Evolutionary conservation across 1,140 invertebrate species (phyloP).

Genomic region (Bombus ignitus): DNA sequence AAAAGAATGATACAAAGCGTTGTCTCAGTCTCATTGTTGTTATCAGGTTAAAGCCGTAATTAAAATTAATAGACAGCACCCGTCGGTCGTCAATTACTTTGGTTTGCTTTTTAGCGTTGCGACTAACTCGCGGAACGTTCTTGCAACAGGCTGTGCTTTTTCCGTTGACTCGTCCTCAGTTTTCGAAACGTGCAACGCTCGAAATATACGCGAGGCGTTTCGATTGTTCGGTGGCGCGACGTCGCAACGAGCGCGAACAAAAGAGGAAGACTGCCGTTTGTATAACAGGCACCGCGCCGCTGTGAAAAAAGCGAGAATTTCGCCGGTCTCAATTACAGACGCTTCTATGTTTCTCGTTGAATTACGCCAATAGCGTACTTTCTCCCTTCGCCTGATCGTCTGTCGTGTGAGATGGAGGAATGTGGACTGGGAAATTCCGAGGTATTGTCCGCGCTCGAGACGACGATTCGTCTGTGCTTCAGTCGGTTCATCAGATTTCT

Average conservation of each 20-base stretch:
- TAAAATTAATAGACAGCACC: not conserved
- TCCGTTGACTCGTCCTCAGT: not conserved
- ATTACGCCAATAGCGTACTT: slow-evolving; percentile 11
- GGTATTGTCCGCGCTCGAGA: not conserved
- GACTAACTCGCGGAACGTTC: not conserved
- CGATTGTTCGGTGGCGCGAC: slow-evolving; percentile 39
- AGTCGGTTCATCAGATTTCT: not conserved
- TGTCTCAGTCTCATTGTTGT: too few relatives aligned
- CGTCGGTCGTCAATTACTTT: not conserved
- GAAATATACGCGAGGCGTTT: slow-evolving; percentile 17
- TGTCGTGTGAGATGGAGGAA: not conserved
- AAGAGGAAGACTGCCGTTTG: slow-evolving; percentile 18
- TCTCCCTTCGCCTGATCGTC: not conserved
- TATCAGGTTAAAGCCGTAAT: too few relatives aligned
- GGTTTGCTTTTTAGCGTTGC: not conserved
- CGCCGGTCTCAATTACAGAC: slow-evolving; percentile 13
- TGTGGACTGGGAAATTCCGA: not conserved
- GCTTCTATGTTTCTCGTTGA: not conserved
- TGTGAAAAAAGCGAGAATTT: slow-evolving; percentile 3
- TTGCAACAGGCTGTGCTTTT: not conserved
- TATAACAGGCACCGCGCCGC: not conserved
- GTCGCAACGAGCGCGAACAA: slow-evolving; percentile 6
- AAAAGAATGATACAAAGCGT: too few relatives aligned
- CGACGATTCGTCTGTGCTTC: not conserved
- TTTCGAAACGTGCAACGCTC: slow-evolving; percentile 11